Base-by-base conservation (phyloP, 2,113 vertebrate genomes). In the Psephotus haematonotus region DNA sequence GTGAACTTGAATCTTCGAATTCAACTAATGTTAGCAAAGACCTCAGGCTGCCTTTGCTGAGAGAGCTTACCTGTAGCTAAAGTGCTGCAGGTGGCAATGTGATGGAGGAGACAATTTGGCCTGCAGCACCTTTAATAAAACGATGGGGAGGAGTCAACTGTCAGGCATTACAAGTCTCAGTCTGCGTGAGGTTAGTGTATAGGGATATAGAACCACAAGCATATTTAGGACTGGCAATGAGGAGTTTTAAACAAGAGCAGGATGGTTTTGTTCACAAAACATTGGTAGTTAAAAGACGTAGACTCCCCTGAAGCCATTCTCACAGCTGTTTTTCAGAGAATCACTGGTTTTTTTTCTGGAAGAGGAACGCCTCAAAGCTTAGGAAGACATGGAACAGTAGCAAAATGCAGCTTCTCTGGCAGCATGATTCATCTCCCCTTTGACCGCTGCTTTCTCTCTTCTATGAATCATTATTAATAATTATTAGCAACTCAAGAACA, bases 371-470 rank as follows among this genome's bases (percentile, higher is more conserved):
- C 10, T 15, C 15, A 17, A 25, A 9, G 17, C 13, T 83, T 52
- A 69, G 17, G 41, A 86, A 81, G 35, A 25, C 5, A n/a, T n/a
- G 19, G 27, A 52, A 50, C 9, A 1, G 41, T 49, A 59, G 49
- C 35, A 82, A 86, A 90, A 76, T 41, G 44, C 49, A 64, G 35
- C 20, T 88, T 33, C 70, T 37, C 22, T 27, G 43, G 16, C 3
- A 77, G 11, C 31, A n/a, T 83, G 55, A 90, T 74, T 90, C 64
- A 53, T 44, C 49, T 94, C 62, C 85, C 82, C 95, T 97, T 97
- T 96, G 82, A 82, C 77, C 80, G 83, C 60, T 2, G 0, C 23
- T 80, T 93, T 79, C 67, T 65, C 33, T 65, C 25, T 90, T 69
- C 63, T 43, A 41, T 70, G 60, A 96, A 81, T 93, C 69, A 91